Evolutionary conservation across 2,797 vertebrate species (phyloP), one percentile per base, ranked within the genome.

Genomic region (Hylomyscus alleni): DNA sequence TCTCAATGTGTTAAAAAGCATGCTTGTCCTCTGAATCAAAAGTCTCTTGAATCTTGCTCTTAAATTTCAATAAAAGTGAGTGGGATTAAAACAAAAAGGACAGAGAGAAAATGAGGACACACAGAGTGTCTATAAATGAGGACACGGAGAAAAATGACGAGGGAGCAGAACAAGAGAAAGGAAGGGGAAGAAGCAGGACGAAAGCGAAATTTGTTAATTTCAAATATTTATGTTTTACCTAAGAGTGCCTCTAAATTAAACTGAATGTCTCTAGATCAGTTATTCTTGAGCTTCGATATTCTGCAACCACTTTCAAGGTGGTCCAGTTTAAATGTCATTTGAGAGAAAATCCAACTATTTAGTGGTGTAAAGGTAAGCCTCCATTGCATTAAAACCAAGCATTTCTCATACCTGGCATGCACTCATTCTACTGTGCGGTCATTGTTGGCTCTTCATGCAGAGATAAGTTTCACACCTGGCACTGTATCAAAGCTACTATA

Each of bases 81-180:
- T 20, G 19, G 19, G 69, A 72, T 72, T 67, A 37, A 72, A n/a
- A 37, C n/a, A 72, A 37, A 67, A 72, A 37, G n/a, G n/a, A 72
- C 19, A 72, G n/a, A 72, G n/a, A 37, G 17, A 72, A 72, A 72
- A 37, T 37, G n/a, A 72, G 69, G 69, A 72, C n/a, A 37, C 17
- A 37, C 67, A 34, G 34, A 10, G 8, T 37, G n/a, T 37, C n/a
- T 72, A 72, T 72, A 72, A 47, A 52, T 67, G 44, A 69, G 3
- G 17, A 7, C 19, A 6, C 1, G 26, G 31, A 67, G 13, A 60
- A 2, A 31, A 2, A 87, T 10, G 26, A 11, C 0, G 1, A 17
- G 29, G 12, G 14, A 10, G 13, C 0, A 40, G 19, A 15, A 7
- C 34, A 0, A 15, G 0, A 14, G 8, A 12, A 2, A 75, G 4